Percentiles rank a stretch among this genome's conserved stretches.
These are phyloP conservation scores for Tricholaema leucomelas DNA, from an alignment of 2,113 vertebrate genomes.

Conservation along the genomic window DNA sequence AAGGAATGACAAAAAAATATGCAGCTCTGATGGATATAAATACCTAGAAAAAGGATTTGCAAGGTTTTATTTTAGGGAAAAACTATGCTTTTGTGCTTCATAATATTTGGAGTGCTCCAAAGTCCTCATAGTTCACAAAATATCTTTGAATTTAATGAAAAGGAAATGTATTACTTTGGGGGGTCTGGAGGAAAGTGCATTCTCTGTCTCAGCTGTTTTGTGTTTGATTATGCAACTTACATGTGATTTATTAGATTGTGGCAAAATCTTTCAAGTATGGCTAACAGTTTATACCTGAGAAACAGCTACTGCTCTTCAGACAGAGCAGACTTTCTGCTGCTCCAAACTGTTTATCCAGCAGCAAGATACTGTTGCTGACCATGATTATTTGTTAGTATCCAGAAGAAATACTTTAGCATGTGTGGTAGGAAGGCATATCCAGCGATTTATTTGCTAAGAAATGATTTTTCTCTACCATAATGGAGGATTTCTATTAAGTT, in stretches of 20 bases:
- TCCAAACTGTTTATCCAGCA: not conserved
- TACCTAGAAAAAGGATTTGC: not conserved
- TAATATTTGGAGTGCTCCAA: not conserved
- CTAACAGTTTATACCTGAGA: not conserved
- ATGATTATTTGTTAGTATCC: not conserved
- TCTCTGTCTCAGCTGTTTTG: not conserved
- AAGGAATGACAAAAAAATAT: not conserved
- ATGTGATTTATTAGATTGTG: not conserved
- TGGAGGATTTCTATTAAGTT: no score
- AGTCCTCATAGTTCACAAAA: not conserved
- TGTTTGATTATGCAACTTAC: not conserved
- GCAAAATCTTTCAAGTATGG: not conserved
- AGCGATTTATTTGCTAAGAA: no score
- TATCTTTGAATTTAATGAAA: not conserved
- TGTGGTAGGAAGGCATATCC: not conserved
- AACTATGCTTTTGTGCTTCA: not conserved
- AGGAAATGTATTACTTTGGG: not conserved
- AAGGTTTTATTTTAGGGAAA: not conserved
- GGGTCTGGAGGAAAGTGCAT: not conserved
- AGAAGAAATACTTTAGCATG: not conserved
- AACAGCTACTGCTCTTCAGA: not conserved
- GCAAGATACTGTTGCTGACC: not conserved
- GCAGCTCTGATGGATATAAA: not conserved
- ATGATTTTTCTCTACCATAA: no score
- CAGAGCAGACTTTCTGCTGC: not conserved